phyloP scores from a whole-genome alignment of 2,888 invertebrate genomes.

The Sphaerophoria taeniata region DNA sequence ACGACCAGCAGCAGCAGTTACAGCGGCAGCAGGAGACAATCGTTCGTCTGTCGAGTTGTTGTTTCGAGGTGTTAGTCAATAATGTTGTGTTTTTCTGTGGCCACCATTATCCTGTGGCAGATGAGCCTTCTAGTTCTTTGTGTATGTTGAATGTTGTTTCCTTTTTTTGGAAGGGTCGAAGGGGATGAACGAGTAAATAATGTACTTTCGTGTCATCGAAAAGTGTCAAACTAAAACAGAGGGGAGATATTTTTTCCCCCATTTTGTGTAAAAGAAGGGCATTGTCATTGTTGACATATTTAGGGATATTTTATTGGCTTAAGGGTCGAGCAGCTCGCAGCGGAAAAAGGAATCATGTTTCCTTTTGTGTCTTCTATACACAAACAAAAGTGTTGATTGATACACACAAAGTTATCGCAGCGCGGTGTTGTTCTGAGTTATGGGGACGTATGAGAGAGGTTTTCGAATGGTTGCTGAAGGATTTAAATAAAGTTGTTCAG shows the following conservation, averaged over 20 bases:
- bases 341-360: slow-evolving; percentile 57
- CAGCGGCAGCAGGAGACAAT: slow-evolving; percentile 67
- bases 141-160: neutral
- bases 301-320: slow-evolving; percentile 73
- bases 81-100: slow-evolving; percentile 57
- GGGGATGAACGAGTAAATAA: slow-evolving; percentile 29
- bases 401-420: slow-evolving; percentile 38
- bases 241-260: slow-evolving; percentile 6
- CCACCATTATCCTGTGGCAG: slow-evolving; percentile 70
- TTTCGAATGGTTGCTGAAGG: no score
- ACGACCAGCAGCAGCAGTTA: slow-evolving; percentile 78
- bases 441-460: no score
- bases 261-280: neutral
- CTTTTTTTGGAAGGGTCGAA: neutral
- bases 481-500: no score
- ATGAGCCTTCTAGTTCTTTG: slow-evolving; percentile 59
- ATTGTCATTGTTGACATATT: slow-evolving; percentile 68
- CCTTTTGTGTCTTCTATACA: slow-evolving; percentile 15
- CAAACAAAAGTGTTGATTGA: slow-evolving; percentile 45
- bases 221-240: slow-evolving; percentile 6
- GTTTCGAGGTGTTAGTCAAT: slow-evolving; percentile 73
- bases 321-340: slow-evolving; percentile 21
- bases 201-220: slow-evolving; percentile 29
- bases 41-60: neutral
- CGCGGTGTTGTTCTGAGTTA: neutral